Base-by-base conservation (phyloP, 1,140 invertebrate species). In the Oryctes rhinoceros region DNA sequence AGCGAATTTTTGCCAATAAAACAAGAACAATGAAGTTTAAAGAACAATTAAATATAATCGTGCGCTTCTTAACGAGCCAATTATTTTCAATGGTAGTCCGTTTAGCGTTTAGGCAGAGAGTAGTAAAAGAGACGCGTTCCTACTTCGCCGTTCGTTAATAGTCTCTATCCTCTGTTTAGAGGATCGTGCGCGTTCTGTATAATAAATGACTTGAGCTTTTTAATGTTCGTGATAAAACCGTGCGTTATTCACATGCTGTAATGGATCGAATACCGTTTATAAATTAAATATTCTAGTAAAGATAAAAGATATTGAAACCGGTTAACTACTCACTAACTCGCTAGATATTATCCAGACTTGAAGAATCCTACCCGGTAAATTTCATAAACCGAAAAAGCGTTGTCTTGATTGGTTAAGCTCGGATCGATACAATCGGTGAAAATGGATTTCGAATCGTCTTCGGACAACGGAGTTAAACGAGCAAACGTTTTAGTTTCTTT, bases 151-250 rank as follows among this genome's bases (percentile, higher is more conserved):
- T 30, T 11, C 24, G 65, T 71, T 71, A 71, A 71, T 71, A 37
- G 65, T 71, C 20, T 35, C 39, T 71, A 18, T 71, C 53, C 24
- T 71, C 65, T 71, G 65, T 30, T 71, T 71, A 71, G 65, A 24
- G 20, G 65, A 71, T 35, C 65, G 65, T 37, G 65, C 18, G 53
- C 53, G 53, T 18, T 59, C 65, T 71, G 65, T 76, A 49, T 76
- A 76, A 76, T 76, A 76, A 76, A 76, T 76, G 75, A 76, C 75
- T 49, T 71, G 75, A 76, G 75, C 75, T 76, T 76, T 76, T 76
- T 76, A 76, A 44, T 49, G 75, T 47, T 76, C 13, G 44, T 49
- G 75, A 76, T 76, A 76, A 76, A 76, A 76, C 75, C 47, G 18
- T 76, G 75, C 39, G 37, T 76, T 76, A 76, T 37, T 47, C 47